These are phyloP conservation scores for Dione juno DNA, from an alignment of 2,888 invertebrate species.

Conservation along the genomic window DNA sequence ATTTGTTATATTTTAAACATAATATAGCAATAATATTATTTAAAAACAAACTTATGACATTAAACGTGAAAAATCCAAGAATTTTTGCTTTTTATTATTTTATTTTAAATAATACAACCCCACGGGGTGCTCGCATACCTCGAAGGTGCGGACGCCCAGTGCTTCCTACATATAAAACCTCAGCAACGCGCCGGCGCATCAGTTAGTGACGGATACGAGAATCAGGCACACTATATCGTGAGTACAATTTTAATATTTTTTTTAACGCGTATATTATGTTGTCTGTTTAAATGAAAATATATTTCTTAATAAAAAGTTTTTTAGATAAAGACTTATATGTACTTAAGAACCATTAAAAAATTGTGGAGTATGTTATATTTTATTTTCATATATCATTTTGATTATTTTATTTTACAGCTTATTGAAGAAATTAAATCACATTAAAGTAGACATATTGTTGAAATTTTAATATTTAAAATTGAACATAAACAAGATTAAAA, in stretches of 20 bases:
- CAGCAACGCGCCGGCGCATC: constrained; percentile 65
- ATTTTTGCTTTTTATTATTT: too few relatives aligned
- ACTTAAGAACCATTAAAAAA: not conserved
- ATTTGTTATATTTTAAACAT: too few relatives aligned
- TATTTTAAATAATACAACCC: too few relatives aligned
- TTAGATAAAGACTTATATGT: not conserved
- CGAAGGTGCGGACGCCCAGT: constrained; percentile 43
- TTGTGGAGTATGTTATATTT: not conserved
- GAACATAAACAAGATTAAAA: constrained; percentile 1
- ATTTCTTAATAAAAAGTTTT: not conserved
- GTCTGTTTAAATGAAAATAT: not conserved
- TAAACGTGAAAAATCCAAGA: not conserved
- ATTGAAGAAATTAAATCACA: not conserved
- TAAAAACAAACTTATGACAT: too few relatives aligned
- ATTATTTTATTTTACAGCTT: not conserved
- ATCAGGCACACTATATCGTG: constrained; percentile 63
- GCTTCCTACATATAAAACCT: constrained; percentile 76
- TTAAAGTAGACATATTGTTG: too few relatives aligned
- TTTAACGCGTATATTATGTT: not conserved
- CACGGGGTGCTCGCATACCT: constrained; percentile 33
- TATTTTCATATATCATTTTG: not conserved
- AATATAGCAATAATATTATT: too few relatives aligned
- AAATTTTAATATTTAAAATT: not conserved
- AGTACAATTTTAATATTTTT: constrained; percentile 52
- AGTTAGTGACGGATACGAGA: constrained; percentile 72